Percentiles rank a stretch among this genome's conserved stretches.
Conservation (phyloP, 2,797 vertebrate genomes). For the Parauchenoglanis punctatus region DNA sequence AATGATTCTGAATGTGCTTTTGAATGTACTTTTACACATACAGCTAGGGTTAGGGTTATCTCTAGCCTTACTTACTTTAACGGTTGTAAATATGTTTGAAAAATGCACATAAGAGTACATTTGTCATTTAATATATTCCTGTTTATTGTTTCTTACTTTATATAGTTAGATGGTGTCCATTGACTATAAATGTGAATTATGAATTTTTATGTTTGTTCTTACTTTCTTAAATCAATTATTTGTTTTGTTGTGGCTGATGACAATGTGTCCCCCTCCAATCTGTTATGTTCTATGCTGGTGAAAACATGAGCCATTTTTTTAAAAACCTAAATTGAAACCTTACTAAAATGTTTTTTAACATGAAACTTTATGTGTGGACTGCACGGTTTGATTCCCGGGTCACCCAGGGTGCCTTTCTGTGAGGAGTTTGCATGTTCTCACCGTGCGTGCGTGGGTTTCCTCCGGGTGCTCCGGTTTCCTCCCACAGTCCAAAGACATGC, state of each 20-base stretch:
- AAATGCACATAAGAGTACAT: background rate
- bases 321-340: background rate
- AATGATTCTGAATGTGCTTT: background rate
- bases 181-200: slow-evolving; percentile 1
- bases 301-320: background rate
- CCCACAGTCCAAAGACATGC: too few species aligned
- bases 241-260: background rate
- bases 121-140: background rate
- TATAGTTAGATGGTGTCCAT: background rate
- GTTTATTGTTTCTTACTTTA: background rate
- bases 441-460: too few species aligned
- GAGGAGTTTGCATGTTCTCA: too few species aligned
- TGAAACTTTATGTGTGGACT: background rate
- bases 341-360: background rate
- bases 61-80: background rate
- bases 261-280: background rate
- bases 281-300: background rate
- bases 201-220: background rate
- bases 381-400: too few species aligned
- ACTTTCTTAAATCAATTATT: background rate
- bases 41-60: background rate
- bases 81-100: slow-evolving; percentile 29
- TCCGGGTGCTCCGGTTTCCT: too few species aligned
- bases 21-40: background rate
- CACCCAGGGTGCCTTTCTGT: too few species aligned